A percentile compares a stretch with the other conserved stretches of the same genome.
phyloP scores from a whole-genome alignment of 2,113 vertebrate species.

The Podiceps cristatus region DNA sequence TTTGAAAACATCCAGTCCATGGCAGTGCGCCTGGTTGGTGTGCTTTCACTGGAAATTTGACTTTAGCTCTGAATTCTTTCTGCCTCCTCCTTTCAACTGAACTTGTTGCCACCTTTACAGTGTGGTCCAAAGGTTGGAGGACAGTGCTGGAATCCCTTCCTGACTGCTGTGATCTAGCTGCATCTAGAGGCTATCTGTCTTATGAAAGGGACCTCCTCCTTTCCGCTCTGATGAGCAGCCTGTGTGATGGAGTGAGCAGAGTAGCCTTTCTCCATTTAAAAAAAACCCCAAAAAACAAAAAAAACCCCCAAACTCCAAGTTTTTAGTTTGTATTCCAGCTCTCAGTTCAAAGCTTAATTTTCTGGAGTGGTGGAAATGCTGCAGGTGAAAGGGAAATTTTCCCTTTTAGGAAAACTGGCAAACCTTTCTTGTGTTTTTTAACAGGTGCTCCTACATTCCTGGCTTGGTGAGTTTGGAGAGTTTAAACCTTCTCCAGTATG shows the following conservation, averaged over 20 bases:
- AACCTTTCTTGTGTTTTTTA: neutral
- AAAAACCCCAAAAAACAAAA: neutral
- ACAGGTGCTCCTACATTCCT: neutral
- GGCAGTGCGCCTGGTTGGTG: neutral
- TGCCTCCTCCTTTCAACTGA: neutral
- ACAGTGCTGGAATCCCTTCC: neutral
- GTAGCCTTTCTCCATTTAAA: neutral
- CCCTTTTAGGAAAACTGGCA: neutral
- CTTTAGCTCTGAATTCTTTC: neutral
- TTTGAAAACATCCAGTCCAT: neutral
- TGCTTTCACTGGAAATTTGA: neutral
- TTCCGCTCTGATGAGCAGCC: neutral
- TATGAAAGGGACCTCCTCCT: neutral
- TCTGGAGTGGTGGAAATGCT: neutral
- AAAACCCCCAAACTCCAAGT: neutral
- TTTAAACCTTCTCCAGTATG: neutral
- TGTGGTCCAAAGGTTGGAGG: neutral
- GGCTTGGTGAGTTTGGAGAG: neutral
- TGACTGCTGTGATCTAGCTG: neutral
- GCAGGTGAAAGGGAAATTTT: neutral
- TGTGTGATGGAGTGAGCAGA: neutral
- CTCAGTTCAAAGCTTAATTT: neutral
- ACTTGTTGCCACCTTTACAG: neutral
- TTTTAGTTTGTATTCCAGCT: neutral
- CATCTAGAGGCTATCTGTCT: neutral